These are phyloP conservation scores for Drosophila tani DNA, from an alignment of 1,140 invertebrate genomes.

Conservation along the genomic window DNA sequence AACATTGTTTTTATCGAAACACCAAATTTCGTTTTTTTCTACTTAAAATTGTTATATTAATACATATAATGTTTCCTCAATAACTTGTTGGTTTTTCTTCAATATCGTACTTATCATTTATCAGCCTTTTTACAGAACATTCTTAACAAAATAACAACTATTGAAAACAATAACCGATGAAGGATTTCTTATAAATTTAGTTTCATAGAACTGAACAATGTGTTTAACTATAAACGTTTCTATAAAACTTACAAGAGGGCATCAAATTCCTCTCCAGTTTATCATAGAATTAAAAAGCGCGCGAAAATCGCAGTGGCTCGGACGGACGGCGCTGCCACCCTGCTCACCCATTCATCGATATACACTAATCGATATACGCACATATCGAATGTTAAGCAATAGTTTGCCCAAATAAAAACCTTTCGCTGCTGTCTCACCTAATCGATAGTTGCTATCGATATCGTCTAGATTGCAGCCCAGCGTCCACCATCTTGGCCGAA, in stretches of 20 bases:
- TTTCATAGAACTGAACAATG: too few relatives aligned
- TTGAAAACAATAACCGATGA: too few relatives aligned
- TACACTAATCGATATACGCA: neutral
- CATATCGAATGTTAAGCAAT: neutral
- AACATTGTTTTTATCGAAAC: too few relatives aligned
- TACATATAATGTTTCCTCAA: too few relatives aligned
- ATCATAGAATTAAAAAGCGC: too few relatives aligned
- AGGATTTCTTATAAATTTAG: too few relatives aligned
- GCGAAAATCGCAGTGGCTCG: neutral
- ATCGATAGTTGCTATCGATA: conserved; percentile 5
- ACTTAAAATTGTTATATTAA: too few relatives aligned
- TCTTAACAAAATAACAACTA: too few relatives aligned
- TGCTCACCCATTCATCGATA: neutral
- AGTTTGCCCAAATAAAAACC: neutral
- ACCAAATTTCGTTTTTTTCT: too few relatives aligned
- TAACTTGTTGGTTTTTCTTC: too few relatives aligned
- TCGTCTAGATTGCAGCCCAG: neutral
- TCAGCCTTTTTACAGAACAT: too few relatives aligned
- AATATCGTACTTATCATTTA: too few relatives aligned
- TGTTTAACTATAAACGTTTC: neutral
- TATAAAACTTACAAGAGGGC: neutral
- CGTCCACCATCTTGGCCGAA: conserved; percentile 46
- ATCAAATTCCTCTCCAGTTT: neutral
- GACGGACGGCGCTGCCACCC: neutral
- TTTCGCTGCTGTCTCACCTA: neutral